phyloP scores from a whole-genome alignment of 1,140 invertebrate genomes.

The Drosophila sulfurigaster region DNA sequence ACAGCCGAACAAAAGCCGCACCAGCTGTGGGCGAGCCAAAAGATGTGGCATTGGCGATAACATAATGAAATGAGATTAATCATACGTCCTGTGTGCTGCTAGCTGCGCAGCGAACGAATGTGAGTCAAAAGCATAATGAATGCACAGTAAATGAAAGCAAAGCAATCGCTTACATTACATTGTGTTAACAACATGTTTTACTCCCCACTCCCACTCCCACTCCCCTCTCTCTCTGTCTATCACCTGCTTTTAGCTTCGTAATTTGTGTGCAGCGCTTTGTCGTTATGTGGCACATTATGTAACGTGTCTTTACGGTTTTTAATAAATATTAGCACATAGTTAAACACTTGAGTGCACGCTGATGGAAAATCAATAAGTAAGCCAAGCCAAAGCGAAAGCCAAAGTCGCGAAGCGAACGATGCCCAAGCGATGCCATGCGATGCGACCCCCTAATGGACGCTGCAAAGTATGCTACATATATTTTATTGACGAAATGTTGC shows the following conservation, averaged over 20 bases:
- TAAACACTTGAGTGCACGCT: conserved; percentile 74
- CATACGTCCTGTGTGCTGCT: conserved; percentile 52
- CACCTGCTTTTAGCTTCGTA: conserved; percentile 7
- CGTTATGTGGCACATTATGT: conserved; percentile 58
- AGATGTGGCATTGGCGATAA: conserved; percentile 67
- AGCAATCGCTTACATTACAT: conserved; percentile 43
- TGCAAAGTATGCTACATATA: conserved; percentile 46
- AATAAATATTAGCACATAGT: conserved; percentile 82
- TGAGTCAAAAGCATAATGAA: conserved; percentile 32
- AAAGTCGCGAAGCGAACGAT: neutral
- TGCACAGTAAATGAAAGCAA: conserved; percentile 31
- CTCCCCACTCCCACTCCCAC: neutral
- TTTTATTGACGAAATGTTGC: conserved; percentile 77
- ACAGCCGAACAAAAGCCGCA: conserved; percentile 46
- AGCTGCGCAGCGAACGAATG: too few relatives aligned
- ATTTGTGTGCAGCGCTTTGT: conserved; percentile 49
- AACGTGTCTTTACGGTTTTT: conserved; percentile 66
- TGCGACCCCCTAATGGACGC: conserved; percentile 44
- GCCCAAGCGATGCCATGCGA: neutral
- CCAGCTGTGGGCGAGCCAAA: conserved; percentile 30
- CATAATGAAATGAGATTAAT: conserved; percentile 80
- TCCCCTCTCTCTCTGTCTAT: too few relatives aligned
- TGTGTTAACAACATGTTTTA: conserved; percentile 55
- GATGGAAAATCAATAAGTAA: conserved; percentile 78
- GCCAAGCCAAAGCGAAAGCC: neutral